Conservation (phyloP, 2,113 vertebrate species). For the Chloropsis hardwickii region DNA sequence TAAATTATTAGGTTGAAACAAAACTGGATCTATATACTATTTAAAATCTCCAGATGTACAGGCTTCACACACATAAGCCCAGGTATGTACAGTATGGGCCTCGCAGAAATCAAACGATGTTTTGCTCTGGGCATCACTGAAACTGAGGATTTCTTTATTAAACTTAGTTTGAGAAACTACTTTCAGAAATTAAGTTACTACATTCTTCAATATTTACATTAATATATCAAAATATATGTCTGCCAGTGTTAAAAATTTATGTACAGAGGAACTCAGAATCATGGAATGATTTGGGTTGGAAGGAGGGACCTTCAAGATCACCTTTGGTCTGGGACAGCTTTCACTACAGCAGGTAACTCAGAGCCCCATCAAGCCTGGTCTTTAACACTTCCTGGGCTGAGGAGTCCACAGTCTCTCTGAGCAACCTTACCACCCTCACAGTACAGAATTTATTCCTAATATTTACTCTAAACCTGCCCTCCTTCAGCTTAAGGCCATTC, state of each 20-base stretch:
- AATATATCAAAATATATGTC: background rate
- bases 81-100: background rate
- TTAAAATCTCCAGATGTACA: background rate
- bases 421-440: background rate
- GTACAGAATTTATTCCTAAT: background rate
- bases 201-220: background rate
- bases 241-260: background rate
- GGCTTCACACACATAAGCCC: background rate
- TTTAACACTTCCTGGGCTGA: background rate
- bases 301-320: background rate
- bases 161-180: background rate
- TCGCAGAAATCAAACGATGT: background rate
- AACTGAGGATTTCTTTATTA: background rate
- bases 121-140: background rate
- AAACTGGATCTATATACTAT: background rate
- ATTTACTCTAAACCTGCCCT: background rate
- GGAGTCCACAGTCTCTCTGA: background rate
- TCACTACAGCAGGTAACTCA: background rate
- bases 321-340: background rate
- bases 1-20: background rate
- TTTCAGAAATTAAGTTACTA: background rate
- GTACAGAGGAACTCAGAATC: background rate
- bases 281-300: background rate
- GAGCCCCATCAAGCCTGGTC: background rate
- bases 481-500: background rate